Conservation (phyloP, 2,888 invertebrate species). For the Cordilura impudica region DNA sequence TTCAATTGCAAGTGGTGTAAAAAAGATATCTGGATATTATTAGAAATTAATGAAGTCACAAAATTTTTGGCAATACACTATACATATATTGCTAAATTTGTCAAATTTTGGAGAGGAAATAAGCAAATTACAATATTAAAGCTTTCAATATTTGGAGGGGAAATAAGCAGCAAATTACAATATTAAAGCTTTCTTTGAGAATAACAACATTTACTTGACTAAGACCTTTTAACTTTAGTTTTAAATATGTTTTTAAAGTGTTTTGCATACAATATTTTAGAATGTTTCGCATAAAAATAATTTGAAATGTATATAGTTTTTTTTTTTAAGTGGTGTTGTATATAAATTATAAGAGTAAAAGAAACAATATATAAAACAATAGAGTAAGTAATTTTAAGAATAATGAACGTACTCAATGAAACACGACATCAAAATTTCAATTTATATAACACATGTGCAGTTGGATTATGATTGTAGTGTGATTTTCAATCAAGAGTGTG, state of each 20-base stretch:
- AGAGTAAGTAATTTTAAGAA: constrained; percentile 33
- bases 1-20: no score
- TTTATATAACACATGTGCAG: constrained; percentile 26
- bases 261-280: constrained; percentile 20
- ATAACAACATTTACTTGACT: no score
- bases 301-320: constrained; percentile 12
- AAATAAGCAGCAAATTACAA: no score
- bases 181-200: no score
- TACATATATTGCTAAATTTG: no score
- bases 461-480: not conserved
- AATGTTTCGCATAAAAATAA: constrained; percentile 34
- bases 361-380: not conserved
- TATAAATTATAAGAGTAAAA: not conserved
- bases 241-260: not conserved
- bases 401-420: constrained; percentile 53
- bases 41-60: no score
- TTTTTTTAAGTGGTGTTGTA: not conserved
- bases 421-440: constrained; percentile 49
- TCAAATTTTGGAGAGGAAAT: no score
- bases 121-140: no score
- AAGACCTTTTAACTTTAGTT: constrained; percentile 35
- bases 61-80: no score
- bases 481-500: constrained; percentile 20
- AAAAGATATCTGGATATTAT: no score
- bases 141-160: no score